Evolutionary conservation across 2,113 vertebrate species (phyloP).

Genomic region (Bos indicus): DNA sequence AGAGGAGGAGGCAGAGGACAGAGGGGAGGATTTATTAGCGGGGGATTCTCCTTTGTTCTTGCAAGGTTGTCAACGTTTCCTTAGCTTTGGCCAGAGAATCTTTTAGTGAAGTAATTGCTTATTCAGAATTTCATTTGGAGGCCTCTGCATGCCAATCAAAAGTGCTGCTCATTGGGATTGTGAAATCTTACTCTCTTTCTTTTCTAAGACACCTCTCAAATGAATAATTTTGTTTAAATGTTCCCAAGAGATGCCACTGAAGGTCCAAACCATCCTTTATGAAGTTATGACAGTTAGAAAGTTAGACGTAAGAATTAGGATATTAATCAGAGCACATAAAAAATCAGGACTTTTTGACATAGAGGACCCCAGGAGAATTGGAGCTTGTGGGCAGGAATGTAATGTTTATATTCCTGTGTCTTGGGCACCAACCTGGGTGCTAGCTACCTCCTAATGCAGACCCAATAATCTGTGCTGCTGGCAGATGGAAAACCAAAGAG

Average conservation of each 20-base stretch:
- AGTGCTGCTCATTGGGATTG: neutral
- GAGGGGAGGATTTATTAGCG: neutral
- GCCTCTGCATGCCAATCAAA: neutral
- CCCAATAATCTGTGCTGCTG: neutral
- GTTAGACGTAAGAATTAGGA: neutral
- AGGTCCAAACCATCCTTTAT: neutral
- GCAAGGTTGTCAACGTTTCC: neutral
- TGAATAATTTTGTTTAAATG: neutral
- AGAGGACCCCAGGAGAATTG: neutral
- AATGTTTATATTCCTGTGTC: neutral
- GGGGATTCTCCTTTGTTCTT: neutral
- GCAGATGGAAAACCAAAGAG: neutral
- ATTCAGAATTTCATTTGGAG: neutral
- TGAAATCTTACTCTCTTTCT: neutral
- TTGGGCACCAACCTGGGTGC: fast-evolving
- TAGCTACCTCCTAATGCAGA: neutral
- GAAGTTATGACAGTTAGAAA: neutral
- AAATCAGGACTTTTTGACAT: neutral
- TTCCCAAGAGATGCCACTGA: neutral
- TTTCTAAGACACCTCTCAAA: neutral
- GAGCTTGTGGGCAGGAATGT: no score
- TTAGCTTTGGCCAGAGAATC: neutral
- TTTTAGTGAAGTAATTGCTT: neutral
- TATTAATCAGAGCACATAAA: neutral
- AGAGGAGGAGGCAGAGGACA: neutral